These are phyloP conservation scores for Ichneumon xanthorius DNA, from an alignment of 2,888 invertebrate genomes.

Conservation along the genomic window DNA sequence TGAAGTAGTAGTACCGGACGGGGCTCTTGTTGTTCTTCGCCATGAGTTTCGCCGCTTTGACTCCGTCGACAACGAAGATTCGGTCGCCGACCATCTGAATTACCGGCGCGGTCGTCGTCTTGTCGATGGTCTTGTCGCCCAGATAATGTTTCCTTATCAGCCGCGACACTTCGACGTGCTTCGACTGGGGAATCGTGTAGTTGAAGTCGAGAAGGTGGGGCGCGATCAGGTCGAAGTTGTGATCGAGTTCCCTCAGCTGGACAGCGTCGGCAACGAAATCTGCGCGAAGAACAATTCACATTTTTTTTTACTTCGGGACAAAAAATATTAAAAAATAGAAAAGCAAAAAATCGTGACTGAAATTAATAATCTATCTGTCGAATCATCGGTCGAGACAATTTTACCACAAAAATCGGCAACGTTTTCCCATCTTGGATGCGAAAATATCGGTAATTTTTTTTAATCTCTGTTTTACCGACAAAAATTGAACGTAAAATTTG, in stretches of 20 bases:
- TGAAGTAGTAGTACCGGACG: conserved; percentile 89
- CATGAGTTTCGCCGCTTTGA: conserved; percentile 88
- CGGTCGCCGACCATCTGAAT: conserved; percentile 89
- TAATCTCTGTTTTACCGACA: too few species aligned
- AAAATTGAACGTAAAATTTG: too few species aligned
- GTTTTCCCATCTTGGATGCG: too few species aligned
- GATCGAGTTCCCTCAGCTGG: conserved; percentile 86
- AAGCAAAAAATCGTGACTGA: too few species aligned
- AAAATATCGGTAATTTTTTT: too few species aligned
- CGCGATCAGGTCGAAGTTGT: conserved; percentile 87
- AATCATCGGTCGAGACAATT: too few species aligned
- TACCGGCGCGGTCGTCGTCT: conserved; percentile 72
- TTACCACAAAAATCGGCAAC: too few species aligned
- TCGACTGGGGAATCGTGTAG: conserved; percentile 86
- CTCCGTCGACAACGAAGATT: conserved; percentile 87
- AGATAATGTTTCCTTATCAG: conserved; percentile 87
- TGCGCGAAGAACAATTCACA: conserved; percentile 75
- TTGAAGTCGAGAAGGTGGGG: conserved; percentile 88
- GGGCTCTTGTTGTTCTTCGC: conserved; percentile 87
- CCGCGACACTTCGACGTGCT: conserved; percentile 85
- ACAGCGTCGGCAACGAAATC: conserved; percentile 84
- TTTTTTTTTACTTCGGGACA: background rate
- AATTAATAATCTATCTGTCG: too few species aligned
- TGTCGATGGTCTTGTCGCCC: conserved; percentile 83
- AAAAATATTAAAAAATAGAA: too few species aligned